Percentiles rank a stretch among this genome's conserved stretches.
Evolutionary conservation across 1,140 invertebrate genomes (phyloP).

Genomic region (Drosophila rhopaloa): DNA sequence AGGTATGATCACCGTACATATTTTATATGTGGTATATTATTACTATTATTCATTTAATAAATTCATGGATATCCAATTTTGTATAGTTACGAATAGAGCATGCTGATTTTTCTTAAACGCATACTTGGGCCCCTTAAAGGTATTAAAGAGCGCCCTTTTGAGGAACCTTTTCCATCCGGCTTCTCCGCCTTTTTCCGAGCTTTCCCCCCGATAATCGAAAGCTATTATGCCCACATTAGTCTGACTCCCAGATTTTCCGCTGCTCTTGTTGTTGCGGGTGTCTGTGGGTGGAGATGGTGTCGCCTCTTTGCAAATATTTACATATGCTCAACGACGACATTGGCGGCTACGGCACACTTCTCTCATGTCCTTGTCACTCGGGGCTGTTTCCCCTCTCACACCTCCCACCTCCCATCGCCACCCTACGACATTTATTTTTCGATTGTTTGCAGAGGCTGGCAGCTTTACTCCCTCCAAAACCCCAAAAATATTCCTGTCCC

Average conservation of each 20-base stretch:
- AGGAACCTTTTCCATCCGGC: not conserved
- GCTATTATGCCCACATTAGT: conserved; percentile 78
- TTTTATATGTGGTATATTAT: too few species aligned
- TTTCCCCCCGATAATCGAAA: conserved; percentile 72
- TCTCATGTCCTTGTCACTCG: conserved; percentile 59
- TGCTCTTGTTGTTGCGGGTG: conserved; percentile 8
- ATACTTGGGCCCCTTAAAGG: conserved; percentile 2
- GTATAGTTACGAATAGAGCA: too few species aligned
- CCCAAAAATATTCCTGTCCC: conserved; percentile 30
- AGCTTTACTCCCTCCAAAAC: not conserved
- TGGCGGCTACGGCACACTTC: conserved; percentile 59
- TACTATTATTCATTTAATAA: too few species aligned
- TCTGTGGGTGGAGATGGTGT: conserved; percentile 45
- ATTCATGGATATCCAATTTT: not conserved
- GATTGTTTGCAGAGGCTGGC: conserved; percentile 65
- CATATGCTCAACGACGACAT: conserved; percentile 66
- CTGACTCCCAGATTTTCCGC: conserved; percentile 55
- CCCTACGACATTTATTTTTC: conserved; percentile 68
- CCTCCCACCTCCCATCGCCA: not conserved
- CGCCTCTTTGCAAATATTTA: conserved; percentile 74
- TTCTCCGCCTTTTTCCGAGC: not conserved
- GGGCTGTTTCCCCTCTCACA: not conserved
- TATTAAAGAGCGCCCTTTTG: conserved; percentile 7
- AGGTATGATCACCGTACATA: too few species aligned
- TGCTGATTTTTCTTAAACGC: too few species aligned